These are phyloP conservation scores for Conopomorpha cramerella DNA, from an alignment of 1,140 invertebrate species.

Conservation along the genomic window DNA sequence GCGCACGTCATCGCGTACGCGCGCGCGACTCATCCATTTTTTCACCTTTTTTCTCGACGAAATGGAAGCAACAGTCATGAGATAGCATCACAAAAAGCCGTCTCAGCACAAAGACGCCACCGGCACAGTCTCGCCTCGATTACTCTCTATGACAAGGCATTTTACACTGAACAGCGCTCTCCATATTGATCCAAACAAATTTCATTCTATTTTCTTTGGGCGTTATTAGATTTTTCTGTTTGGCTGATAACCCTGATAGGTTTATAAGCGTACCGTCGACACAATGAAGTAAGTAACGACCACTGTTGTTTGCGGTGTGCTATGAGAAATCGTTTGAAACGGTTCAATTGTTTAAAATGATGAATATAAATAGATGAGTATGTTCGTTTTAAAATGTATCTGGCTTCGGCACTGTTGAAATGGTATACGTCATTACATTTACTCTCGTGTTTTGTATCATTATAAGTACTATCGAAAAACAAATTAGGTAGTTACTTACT, in stretches of 20 bases:
- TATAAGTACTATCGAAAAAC: not conserved
- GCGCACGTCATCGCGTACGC: too few species aligned
- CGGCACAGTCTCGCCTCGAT: constrained; percentile 50
- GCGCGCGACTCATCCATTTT: too few species aligned
- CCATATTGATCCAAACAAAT: constrained; percentile 57
- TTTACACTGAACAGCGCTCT: constrained; percentile 43
- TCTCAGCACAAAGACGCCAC: constrained; percentile 47
- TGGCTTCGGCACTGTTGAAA: not conserved
- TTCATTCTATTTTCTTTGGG: constrained; percentile 46
- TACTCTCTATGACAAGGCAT: constrained; percentile 55
- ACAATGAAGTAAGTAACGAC: too few species aligned
- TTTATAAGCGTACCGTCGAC: too few species aligned
- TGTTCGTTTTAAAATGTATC: constrained; percentile 3
- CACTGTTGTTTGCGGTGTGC: too few species aligned
- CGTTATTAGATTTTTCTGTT: constrained; percentile 53
- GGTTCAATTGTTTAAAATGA: constrained; percentile 10
- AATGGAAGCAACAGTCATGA: constrained; percentile 57
- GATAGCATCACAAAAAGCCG: constrained; percentile 51
- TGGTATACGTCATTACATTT: not conserved
- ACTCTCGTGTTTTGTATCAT: constrained; percentile 2
- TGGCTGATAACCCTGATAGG: constrained; percentile 12
- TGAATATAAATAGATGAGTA: constrained; percentile 15
- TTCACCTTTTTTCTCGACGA: constrained; percentile 37
- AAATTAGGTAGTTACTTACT: not conserved
- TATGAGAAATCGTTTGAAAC: too few species aligned